Conservation (phyloP, 2,113 vertebrate genomes). For the Delphinus delphis region DNA sequence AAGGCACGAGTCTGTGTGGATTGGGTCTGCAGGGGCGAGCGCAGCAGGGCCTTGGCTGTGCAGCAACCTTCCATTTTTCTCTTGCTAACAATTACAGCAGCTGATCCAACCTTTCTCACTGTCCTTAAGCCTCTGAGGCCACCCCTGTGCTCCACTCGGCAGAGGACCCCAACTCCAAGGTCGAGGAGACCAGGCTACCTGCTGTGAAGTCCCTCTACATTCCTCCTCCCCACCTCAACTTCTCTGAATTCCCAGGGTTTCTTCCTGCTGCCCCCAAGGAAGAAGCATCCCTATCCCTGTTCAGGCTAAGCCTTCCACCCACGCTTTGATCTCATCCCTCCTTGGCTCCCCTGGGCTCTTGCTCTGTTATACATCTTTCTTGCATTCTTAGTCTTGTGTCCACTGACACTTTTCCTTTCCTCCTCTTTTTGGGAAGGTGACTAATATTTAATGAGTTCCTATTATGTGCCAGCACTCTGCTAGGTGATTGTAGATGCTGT, state of each 20-base stretch:
- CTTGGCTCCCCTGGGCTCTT: background rate
- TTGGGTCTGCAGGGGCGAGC: background rate
- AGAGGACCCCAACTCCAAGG: background rate
- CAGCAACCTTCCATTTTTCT: background rate
- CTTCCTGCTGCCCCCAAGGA: background rate
- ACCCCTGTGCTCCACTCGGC: accelerated
- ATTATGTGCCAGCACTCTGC: constrained; percentile 27
- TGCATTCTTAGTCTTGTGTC: background rate
- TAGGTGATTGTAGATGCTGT: constrained; percentile 59
- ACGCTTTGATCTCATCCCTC: background rate
- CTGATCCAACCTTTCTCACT: no score
- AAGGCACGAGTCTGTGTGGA: background rate
- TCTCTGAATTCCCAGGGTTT: background rate
- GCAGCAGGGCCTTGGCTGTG: background rate
- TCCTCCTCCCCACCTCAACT: background rate
- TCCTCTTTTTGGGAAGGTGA: constrained; percentile 59
- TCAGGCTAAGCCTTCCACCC: background rate
- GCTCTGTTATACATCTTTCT: background rate
- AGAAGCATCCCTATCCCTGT: background rate
- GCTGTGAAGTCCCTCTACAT: background rate
- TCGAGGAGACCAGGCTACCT: no score
- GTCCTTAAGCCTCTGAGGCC: background rate
- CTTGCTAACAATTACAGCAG: background rate
- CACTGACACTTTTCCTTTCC: constrained; percentile 51
- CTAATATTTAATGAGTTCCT: constrained; percentile 74